Evolutionary conservation across 2,797 vertebrate genomes (phyloP).

Genomic region (Sarcophilus harrisii): DNA sequence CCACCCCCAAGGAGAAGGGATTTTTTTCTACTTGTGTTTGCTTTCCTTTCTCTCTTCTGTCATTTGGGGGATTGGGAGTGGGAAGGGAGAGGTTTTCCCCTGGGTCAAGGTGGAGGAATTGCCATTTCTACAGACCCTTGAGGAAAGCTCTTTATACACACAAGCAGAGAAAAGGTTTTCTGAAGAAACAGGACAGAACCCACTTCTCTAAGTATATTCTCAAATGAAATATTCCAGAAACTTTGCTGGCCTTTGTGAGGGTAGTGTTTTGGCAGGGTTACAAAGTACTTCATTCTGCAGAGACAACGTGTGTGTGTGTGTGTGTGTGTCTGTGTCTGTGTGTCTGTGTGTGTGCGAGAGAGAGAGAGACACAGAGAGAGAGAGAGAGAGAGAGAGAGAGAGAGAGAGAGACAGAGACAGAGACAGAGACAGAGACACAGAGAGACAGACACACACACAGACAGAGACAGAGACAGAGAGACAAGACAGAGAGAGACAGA

Average conservation of each 20-base stretch:
- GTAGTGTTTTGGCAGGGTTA: not conserved
- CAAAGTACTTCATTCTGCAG: not conserved
- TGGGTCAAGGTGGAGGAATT: not conserved
- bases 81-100: not conserved
- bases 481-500: no score
- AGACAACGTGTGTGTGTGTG: conserved; percentile 36
- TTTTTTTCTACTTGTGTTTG: conserved; percentile 77
- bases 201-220: not conserved
- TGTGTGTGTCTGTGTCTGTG: conserved; percentile 24
- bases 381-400: no score
- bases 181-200: not conserved
- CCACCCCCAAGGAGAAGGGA: conserved; percentile 74
- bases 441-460: no score
- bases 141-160: not conserved
- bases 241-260: not conserved
- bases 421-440: no score
- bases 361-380: not conserved
- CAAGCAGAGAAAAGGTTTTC: not conserved
- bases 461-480: no score
- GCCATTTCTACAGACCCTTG: not conserved
- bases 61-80: not conserved
- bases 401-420: no score
- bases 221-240: not conserved
- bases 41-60: conserved; percentile 64
- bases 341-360: not conserved